These are phyloP conservation scores for Poecilus cupreus DNA, from an alignment of 2,888 invertebrate species.

Conservation along the genomic window DNA sequence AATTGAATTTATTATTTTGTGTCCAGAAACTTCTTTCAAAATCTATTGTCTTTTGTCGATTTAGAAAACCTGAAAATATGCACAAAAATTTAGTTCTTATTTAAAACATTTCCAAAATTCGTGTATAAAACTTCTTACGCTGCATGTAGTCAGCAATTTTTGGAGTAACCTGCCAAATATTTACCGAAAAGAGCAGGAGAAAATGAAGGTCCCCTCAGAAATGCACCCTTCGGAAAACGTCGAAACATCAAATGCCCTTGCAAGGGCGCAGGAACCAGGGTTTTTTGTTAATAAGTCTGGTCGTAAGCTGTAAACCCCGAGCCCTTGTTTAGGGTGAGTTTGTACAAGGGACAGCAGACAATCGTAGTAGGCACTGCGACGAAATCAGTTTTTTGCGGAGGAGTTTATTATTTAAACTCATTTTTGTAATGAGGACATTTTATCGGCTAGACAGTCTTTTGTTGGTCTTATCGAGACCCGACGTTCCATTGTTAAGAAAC, in stretches of 20 bases:
- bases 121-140: no score
- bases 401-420: conserved; percentile 55
- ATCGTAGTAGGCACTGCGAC: neutral
- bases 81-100: no score
- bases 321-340: neutral
- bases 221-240: neutral
- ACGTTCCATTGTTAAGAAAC: conserved; percentile 45
- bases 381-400: conserved; percentile 25
- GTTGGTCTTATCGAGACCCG: conserved; percentile 36
- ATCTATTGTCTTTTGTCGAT: no score
- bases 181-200: no score
- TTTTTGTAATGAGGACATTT: conserved; percentile 55
- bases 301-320: neutral
- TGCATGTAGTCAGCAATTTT: no score
- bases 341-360: neutral
- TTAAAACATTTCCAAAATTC: no score
- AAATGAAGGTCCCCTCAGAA: no score
- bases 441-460: conserved; percentile 53
- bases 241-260: neutral
- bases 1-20: no score
- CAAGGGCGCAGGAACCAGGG: neutral
- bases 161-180: no score
- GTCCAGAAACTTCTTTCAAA: no score
- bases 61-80: no score
- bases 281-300: conserved; percentile 2